Conservation (phyloP, 2,113 vertebrate genomes). For the Ciconia boyciana region DNA sequence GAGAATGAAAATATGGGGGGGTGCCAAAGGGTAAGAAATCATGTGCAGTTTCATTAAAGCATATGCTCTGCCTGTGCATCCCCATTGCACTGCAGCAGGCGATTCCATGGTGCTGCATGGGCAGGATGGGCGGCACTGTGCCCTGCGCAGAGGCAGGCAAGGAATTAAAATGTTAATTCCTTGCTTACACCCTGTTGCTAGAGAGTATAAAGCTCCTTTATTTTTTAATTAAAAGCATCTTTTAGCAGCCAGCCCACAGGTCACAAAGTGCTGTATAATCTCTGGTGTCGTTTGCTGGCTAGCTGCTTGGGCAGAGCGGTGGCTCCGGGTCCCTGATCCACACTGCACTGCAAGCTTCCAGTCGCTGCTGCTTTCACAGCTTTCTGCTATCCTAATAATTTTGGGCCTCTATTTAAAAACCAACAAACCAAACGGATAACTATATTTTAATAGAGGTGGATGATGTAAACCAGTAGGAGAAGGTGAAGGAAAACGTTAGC, state of each 20-base stretch:
- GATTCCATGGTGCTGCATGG: rapidly evolving
- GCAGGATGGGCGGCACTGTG: not conserved
- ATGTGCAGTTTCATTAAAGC: not conserved
- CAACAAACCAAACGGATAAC: not conserved
- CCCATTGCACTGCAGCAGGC: not conserved
- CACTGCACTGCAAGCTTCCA: not conserved
- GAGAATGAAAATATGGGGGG: not conserved
- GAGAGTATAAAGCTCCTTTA: not conserved
- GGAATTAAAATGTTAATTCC: not conserved
- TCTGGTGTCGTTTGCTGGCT: not conserved
- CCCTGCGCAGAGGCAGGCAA: not conserved
- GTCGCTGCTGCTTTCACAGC: not conserved
- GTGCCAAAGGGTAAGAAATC: not conserved
- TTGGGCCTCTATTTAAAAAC: not conserved
- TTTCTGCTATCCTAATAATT: not conserved
- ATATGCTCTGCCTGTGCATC: not conserved
- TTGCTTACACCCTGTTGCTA: not conserved
- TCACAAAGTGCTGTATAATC: not conserved
- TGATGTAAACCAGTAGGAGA: not conserved
- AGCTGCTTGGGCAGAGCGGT: not conserved
- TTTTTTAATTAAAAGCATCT: not conserved
- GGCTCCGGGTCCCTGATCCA: not conserved
- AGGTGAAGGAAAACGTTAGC: not conserved
- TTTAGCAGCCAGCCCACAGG: not conserved
- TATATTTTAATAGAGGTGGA: not conserved